Evolutionary conservation across 2,797 vertebrate species (phyloP).

Genomic region (Aphelocoma californica): DNA sequence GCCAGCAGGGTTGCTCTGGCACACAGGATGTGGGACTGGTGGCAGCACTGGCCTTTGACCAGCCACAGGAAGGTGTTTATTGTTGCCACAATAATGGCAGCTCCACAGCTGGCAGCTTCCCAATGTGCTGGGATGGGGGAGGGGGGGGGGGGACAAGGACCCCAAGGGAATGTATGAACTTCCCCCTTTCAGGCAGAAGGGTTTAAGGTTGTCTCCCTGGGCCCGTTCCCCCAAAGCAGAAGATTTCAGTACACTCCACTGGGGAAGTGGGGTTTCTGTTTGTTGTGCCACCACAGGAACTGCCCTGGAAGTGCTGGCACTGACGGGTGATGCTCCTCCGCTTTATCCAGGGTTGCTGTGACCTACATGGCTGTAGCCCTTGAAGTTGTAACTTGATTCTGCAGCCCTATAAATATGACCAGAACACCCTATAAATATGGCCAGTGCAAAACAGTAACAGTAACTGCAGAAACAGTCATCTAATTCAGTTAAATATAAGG

Average conservation of each 20-base stretch:
- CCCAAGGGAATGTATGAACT: accelerated
- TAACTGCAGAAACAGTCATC: constrained; percentile 3
- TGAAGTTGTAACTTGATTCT: not conserved
- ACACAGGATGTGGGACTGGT: not conserved
- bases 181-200: not conserved
- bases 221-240: not conserved
- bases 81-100: not conserved
- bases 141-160: not conserved
- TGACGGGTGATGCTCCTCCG: accelerated
- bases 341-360: not conserved
- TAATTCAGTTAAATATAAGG: not conserved
- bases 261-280: not conserved
- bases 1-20: not conserved
- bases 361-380: not conserved
- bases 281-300: not conserved
- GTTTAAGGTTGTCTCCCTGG: not conserved
- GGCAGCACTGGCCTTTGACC: not conserved
- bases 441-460: constrained; percentile 8
- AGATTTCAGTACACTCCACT: not conserved
- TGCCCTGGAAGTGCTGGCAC: not conserved
- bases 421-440: not conserved
- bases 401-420: not conserved
- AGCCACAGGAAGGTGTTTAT: not conserved
- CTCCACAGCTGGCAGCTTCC: not conserved
- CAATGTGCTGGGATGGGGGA: not conserved